A percentile compares a stretch with the other conserved stretches of the same genome.
Evolutionary conservation across 2,888 invertebrate species (phyloP).

Genomic region (Mactromeris polynyma): DNA sequence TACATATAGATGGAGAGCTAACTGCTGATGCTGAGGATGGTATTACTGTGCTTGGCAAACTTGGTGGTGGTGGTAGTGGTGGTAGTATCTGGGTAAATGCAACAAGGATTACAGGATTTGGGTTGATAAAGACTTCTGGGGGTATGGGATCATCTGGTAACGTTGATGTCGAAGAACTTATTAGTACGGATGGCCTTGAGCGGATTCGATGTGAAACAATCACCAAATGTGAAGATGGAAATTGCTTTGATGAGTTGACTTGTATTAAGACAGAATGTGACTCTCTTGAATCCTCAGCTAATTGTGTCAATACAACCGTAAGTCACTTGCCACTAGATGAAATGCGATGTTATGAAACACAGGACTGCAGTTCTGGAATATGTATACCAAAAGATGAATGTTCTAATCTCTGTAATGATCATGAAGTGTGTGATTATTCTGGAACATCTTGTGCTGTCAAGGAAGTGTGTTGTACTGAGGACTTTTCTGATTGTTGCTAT

Average conservation of each 20-base stretch:
- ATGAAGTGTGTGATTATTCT: conserved; percentile 23
- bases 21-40: conserved; percentile 76
- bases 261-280: conserved; percentile 42
- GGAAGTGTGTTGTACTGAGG: conserved; percentile 29
- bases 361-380: conserved; percentile 25
- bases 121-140: conserved; percentile 69
- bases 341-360: conserved; percentile 24
- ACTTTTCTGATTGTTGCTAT: conserved; percentile 36
- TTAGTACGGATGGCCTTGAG: conserved; percentile 44
- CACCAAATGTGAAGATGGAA: conserved; percentile 34
- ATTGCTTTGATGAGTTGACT: conserved; percentile 40
- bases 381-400: conserved; percentile 29
- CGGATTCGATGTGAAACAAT: conserved; percentile 45
- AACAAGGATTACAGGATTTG: conserved; percentile 74
- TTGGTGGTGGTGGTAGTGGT: conserved; percentile 81
- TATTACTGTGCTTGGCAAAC: conserved; percentile 11
- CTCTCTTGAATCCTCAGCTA: conserved; percentile 5
- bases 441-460: conserved; percentile 27
- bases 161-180: conserved; percentile 32
- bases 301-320: conserved; percentile 24
- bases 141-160: conserved; percentile 66
- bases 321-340: conserved; percentile 4
- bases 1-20: conserved; percentile 77
- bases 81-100: conserved; percentile 79
- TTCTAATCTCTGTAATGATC: conserved; percentile 37